Base-by-base conservation (phyloP, 2,888 invertebrate species). In the Pimpla rufipes region DNA sequence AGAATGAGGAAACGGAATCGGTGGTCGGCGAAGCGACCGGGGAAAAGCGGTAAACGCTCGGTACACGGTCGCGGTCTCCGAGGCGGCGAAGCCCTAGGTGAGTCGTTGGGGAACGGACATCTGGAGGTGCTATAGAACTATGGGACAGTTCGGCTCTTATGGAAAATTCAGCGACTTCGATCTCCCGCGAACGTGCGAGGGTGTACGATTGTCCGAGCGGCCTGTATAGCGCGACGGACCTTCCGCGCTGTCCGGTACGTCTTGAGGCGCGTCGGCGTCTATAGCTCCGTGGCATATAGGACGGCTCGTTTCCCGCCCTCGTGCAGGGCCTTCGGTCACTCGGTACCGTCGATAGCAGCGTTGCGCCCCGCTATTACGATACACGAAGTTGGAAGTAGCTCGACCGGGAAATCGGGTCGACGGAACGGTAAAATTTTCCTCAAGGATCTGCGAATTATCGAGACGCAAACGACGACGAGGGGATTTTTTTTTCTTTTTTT, bases 151-250 rank as follows among this genome's bases (percentile, higher is more conserved):
- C 84, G 87, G 86, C 78, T 90, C 88, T 81, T 89, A 92, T 92
- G 86, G 87, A 93, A 93, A 93, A 93, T 93, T 93, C 90, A 93
- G 90, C 82, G 87, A 62, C 86, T 93, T 93, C 93, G 93, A 93
- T 93, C 88, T 89, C 77, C 50, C 6, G 70, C 55, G 68, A 80
- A 74, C 77, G 68, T 55, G 67, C 55, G 55, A 70, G 81, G 57
- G 76, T 84, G 74, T 80, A 77, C 75, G 40, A 82, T 82, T 74
- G 40, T 70, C 35, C 35, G 35, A 47, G 52, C 47, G 50, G 64
- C 3, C 35, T 59, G n/a, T 74, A 18, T 57, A 64, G 47, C 23
- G 74, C 62, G 21, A 23, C 57, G 37, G 35, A 42, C 18, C 23
- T 13, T 70, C n/a, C 35, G 18, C 18, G 47, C 45, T 78, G 37